A percentile compares a stretch with the other conserved stretches of the same genome.
These are phyloP conservation scores for Uloborus plumipes DNA, from an alignment of 2,888 invertebrate genomes.

Conservation along the genomic window DNA sequence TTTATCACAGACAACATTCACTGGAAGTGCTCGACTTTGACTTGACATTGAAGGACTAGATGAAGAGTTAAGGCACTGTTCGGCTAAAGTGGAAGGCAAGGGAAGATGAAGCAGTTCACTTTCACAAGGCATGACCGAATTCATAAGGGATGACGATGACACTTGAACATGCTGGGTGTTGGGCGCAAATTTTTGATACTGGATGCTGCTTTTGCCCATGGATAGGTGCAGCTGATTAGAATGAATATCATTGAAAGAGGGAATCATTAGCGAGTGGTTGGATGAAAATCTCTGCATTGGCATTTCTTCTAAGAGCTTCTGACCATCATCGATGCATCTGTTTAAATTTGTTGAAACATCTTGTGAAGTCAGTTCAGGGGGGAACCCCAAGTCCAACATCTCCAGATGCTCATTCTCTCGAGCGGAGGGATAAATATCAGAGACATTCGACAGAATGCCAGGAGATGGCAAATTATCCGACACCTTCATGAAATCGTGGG, in stretches of 20 bases:
- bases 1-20: conserved; percentile 52
- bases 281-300: conserved; percentile 45
- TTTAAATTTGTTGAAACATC: conserved; percentile 32
- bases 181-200: conserved; percentile 37
- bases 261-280: conserved; percentile 39
- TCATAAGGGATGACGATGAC: conserved; percentile 20
- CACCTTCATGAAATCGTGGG: conserved; percentile 57
- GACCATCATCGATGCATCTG: conserved; percentile 35
- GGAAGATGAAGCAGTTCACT: conserved; percentile 57
- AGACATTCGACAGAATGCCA: conserved; percentile 45
- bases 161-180: conserved; percentile 1
- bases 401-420: conserved; percentile 37
- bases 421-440: conserved; percentile 42
- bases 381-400: conserved; percentile 49
- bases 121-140: conserved; percentile 42
- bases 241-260: conserved; percentile 31
- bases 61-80: conserved; percentile 57
- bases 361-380: conserved; percentile 42
- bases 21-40: conserved; percentile 53
- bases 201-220: conserved; percentile 29
- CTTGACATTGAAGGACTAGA: conserved; percentile 53
- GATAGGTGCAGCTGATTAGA: conserved; percentile 24
- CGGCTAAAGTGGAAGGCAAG: conserved; percentile 41
- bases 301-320: conserved; percentile 48
- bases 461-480: conserved; percentile 48